Conservation (phyloP, 2,113 vertebrate species). For the Trichechus manatus region DNA sequence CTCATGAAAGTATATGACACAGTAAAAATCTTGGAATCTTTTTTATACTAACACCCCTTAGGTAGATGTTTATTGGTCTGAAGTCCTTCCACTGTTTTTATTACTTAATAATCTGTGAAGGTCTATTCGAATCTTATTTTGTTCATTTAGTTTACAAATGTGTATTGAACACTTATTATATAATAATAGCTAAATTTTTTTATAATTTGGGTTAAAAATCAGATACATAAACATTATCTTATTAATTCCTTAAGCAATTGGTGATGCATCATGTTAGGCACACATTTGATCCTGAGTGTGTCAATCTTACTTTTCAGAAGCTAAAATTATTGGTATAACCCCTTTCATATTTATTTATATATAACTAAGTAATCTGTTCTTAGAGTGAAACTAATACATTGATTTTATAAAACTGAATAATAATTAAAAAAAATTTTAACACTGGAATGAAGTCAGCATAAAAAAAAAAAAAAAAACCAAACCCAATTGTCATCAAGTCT, state of each 20-base stretch:
- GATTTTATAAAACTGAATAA: background rate
- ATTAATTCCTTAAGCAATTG: background rate
- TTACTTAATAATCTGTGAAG: background rate
- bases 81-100: background rate
- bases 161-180: background rate
- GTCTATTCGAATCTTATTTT: background rate
- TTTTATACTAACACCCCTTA: background rate
- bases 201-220: background rate
- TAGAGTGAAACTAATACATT: background rate
- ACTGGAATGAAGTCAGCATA: background rate
- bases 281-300: background rate
- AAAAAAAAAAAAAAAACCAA: background rate
- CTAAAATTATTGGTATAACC: background rate
- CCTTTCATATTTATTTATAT: background rate
- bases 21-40: background rate
- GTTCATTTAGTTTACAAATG: constrained; percentile 9
- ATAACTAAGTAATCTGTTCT: background rate
- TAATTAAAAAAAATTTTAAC: background rate
- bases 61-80: background rate
- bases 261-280: background rate
- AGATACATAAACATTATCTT: background rate
- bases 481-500: background rate
- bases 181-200: background rate
- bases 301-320: background rate
- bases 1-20: background rate